phyloP scores from a whole-genome alignment of 2,113 vertebrate genomes.

The Columba livia region DNA sequence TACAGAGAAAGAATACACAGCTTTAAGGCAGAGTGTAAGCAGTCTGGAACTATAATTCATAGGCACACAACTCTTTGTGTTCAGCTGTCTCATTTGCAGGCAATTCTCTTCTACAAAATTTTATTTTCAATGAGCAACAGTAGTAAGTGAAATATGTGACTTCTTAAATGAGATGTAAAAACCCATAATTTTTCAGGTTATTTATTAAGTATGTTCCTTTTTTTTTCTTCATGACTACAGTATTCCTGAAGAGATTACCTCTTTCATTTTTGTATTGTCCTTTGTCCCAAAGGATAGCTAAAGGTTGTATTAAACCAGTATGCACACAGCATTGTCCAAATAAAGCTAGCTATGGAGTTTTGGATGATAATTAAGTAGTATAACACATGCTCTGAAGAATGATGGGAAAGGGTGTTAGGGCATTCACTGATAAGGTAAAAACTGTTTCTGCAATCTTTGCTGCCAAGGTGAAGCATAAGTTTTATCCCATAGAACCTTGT shows the following conservation, averaged over 20 bases:
- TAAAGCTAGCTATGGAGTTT: neutral
- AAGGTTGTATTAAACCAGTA: neutral
- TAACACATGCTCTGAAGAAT: neutral
- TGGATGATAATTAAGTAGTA: neutral
- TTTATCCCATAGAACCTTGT: neutral
- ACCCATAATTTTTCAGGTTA: neutral
- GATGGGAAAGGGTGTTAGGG: neutral
- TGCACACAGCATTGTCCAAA: neutral
- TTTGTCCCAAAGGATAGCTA: neutral
- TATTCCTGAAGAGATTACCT: neutral
- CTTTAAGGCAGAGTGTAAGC: constrained; percentile 57
- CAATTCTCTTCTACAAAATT: neutral
- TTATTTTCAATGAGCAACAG: constrained; percentile 14
- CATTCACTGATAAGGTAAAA: neutral
- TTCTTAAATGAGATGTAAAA: neutral
- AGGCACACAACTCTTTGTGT: neutral
- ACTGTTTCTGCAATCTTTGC: neutral
- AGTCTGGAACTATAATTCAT: constrained; percentile 41
- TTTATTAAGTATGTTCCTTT: neutral
- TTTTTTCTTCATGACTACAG: neutral
- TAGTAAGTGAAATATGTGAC: constrained; percentile 25
- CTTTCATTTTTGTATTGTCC: neutral
- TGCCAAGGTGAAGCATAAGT: neutral
- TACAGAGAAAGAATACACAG: constrained; percentile 22
- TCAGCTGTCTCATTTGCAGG: constrained; percentile 5